Base-by-base conservation (phyloP, 1,140 invertebrate species). In the Pseudomyrmex cubaensis region DNA sequence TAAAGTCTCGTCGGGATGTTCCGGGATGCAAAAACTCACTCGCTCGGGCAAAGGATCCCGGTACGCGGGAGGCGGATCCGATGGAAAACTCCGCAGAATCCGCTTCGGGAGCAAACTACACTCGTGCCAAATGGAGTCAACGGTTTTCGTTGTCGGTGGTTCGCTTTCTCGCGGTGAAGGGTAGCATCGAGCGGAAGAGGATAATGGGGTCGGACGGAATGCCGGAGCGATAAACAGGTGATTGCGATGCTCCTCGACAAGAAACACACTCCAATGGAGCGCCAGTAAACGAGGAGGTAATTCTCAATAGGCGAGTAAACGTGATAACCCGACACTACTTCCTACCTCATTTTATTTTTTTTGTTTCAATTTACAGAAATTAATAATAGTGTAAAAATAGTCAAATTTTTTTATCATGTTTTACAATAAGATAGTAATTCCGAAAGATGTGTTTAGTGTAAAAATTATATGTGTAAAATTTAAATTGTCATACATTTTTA, bases 71-170 rank as follows among this genome's bases (percentile, higher is more conserved):
- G 64, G 61, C 25, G 66, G 35, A 66, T 50, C 10, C 56, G 50
- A 17, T 35, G 56, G 69, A 57, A 69, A 74, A 85, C 50, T 83
- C 56, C 46, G 17, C 78, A 56, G 61, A 22, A 74, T 61, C 63
- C 44, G 46, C 64, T 73, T 67, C 48, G 54, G 72, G 70, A 59
- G n/a, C 64, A 25, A 62, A 25, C 50, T 46, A 76, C n/a, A 66
- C 46, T 57, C 62, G 57, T 77, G 85, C 76, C 72, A 82, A 88
- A 88, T 70, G 57, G 66, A 88, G 74, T 76, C 84, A 78, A 76
- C 72, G 52, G 35, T 85, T 85, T 63, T 85, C 69, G 64, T 44
- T 15, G 48, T 57, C 78, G 17, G 15, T 46, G 83, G 17, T 67
- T 57, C 56, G n/a, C 64, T 59, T 69, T 70, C 35, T 48, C 69